phyloP scores from a whole-genome alignment of 2,113 vertebrate species.

The Lepisosteus oculatus region DNA sequence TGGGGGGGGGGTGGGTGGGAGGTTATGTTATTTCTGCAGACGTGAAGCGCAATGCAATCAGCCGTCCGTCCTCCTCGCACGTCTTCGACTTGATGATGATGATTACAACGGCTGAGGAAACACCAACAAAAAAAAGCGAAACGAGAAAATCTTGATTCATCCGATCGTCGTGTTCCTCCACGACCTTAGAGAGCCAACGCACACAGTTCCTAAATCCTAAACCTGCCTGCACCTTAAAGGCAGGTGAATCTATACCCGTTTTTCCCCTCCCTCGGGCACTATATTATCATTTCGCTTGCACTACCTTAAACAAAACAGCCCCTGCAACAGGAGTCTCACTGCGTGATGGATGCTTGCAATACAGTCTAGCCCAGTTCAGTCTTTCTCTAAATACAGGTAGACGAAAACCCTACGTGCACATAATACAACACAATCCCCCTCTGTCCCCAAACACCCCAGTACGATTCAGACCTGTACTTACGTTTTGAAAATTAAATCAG shows the following conservation, averaged over 20 bases:
- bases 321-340: constrained; percentile 27
- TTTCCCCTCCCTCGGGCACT: neutral
- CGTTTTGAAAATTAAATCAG: constrained; percentile 46
- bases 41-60: too few species aligned
- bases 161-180: too few species aligned
- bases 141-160: neutral
- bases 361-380: constrained; percentile 3
- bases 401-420: constrained; percentile 32
- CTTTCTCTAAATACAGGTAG: constrained; percentile 12
- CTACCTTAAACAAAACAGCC: too few species aligned
- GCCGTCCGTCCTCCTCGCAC: constrained; percentile 43
- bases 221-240: neutral
- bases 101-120: constrained; percentile 42
- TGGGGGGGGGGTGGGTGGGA: constrained; percentile 19
- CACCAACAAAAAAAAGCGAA: constrained; percentile 12
- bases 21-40: too few species aligned
- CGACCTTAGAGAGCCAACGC: too few species aligned
- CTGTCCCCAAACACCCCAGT: constrained; percentile 25
- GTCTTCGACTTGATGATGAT: constrained; percentile 40
- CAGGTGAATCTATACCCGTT: neutral
- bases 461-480: constrained; percentile 55
- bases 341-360: constrained; percentile 6
- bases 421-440: constrained; percentile 1
- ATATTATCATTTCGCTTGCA: too few species aligned
- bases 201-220: too few species aligned